Base-by-base conservation (phyloP, 2,797 vertebrate genomes). In the Typhlichthys eigenmanni region DNA sequence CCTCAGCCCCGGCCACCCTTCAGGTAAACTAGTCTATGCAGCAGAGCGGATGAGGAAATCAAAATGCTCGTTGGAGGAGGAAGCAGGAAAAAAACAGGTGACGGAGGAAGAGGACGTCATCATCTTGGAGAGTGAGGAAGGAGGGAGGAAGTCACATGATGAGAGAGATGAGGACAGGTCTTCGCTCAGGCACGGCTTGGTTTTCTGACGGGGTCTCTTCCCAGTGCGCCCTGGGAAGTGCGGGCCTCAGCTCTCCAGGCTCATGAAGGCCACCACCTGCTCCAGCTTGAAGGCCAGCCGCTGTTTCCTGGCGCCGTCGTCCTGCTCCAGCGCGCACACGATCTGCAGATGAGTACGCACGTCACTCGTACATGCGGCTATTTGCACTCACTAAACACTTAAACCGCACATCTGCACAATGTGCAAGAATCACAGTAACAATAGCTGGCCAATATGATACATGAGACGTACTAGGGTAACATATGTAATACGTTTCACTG, bases 121-220 rank as follows among this genome's bases (percentile, higher is more conserved):
- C 67, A 71, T 82, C 79, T 82, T 79, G 83, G 74, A 86, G 73
- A 80, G 24, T 19, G 77, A 72, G 64, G 83, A 79, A 80, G 43
- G 14, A 12, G 47, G 52, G 47, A 57, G 85, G 86, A 88, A 87
- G 85, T 88, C 82, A 85, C 69, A 79, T 85, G 85, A 88, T 86
- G 83, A 60, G 81, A 84, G 84, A 86, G 72, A 75, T 82, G 74
- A 87, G 90, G 95, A 96, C 92, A 88, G 93, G 95, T 96, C 93
- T 97, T 96, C 93, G 94, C 95, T 98, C 96, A 98, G 97, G 97
- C 97, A 98, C 97, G 93, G 96, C 96, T 97, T 94, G 97, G 97
- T 98, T 95, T 95, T 98, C 93, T 95, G 95, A 92, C 78, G 83
- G 88, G 84, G 88, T 91, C 83, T 91, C 80, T 89, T 89, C 95